Percentiles rank a stretch among this genome's conserved stretches.
Conservation (phyloP, 2,113 vertebrate species). For the Microtus montanus region DNA sequence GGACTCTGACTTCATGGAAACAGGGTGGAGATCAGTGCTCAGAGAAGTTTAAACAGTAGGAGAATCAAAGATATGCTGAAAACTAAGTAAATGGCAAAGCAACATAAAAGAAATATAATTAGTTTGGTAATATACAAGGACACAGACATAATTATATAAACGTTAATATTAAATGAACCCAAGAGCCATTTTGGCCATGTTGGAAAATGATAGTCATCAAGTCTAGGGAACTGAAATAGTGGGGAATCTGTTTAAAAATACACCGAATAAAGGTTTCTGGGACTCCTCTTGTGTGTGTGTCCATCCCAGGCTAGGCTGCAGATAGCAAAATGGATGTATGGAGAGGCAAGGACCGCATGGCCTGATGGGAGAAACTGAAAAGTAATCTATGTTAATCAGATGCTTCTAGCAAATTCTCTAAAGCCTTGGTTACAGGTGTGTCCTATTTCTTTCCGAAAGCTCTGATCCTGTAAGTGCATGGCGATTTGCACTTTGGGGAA, state of each 20-base stretch:
- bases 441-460: not conserved
- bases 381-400: not conserved
- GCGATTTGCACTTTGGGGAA: slow-evolving; percentile 17
- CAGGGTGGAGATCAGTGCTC: not conserved
- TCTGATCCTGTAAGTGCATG: slow-evolving; percentile 24
- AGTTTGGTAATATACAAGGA: not conserved
- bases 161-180: not conserved
- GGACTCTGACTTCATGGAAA: not conserved
- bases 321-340: not conserved
- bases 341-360: accelerated
- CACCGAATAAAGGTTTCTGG: not conserved
- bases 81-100: not conserved
- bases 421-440: not conserved
- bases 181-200: not conserved
- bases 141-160: not conserved
- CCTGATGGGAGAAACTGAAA: not conserved
- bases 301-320: not conserved
- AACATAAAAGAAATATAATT: not conserved
- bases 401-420: not conserved
- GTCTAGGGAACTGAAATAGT: not conserved
- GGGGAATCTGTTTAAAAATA: not conserved
- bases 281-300: not conserved
- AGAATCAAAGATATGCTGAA: not conserved
- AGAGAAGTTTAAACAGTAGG: not conserved
- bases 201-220: not conserved